phyloP scores from a whole-genome alignment of 2,113 vertebrate genomes.

The Plestiodon gilberti region DNA sequence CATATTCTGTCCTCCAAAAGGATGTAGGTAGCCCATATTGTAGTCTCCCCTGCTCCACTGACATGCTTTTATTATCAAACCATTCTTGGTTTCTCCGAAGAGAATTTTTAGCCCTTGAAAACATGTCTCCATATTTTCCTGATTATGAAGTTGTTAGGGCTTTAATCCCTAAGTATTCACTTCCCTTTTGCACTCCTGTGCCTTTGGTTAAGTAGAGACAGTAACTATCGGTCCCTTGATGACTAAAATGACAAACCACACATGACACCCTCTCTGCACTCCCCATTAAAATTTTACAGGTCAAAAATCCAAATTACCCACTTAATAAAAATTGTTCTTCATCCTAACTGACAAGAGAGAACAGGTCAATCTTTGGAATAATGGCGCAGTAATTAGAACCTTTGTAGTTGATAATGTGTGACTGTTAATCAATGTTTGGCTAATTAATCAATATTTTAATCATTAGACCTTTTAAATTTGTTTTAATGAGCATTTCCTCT shows the following conservation, averaged over 20 bases:
- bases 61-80: background rate
- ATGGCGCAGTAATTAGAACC: conserved; percentile 93
- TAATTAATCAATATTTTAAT: conserved; percentile 99
- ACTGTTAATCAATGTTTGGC: conserved; percentile 98
- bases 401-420: conserved; percentile 95
- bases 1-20: background rate
- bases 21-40: background rate
- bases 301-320: conserved; percentile 97
- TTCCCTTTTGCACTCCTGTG: conserved; percentile 79
- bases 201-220: conserved; percentile 91
- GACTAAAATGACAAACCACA: conserved; percentile 94
- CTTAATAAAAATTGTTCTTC: conserved; percentile 97
- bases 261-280: conserved; percentile 86
- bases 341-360: conserved; percentile 92
- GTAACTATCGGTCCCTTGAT: conserved; percentile 88
- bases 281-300: conserved; percentile 99
- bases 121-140: conserved; percentile 6
- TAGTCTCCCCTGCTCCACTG: background rate
- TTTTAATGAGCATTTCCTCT: conserved; percentile 94
- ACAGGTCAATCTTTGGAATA: conserved; percentile 91
- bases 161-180: conserved; percentile 74
- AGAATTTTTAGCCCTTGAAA: conserved; percentile 30
- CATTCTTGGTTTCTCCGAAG: conserved; percentile 16
- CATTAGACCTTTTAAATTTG: conserved; percentile 93
- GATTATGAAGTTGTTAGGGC: conserved; percentile 50